Conservation (phyloP, 1,140 invertebrate species). For the Wiebesia pumilae region DNA sequence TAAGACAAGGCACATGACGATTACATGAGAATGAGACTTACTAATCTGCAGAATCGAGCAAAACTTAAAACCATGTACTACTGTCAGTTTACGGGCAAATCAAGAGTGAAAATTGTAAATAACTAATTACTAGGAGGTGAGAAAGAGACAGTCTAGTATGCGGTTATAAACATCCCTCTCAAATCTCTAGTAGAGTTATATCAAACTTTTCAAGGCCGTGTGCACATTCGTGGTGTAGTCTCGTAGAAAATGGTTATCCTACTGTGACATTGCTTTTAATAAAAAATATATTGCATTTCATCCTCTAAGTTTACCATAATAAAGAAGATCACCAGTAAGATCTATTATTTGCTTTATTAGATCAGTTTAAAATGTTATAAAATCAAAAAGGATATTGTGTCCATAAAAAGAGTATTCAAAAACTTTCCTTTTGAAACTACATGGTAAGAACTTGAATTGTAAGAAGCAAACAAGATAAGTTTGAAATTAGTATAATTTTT, state of each 20-base stretch:
- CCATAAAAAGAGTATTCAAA: neutral
- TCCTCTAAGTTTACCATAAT: neutral
- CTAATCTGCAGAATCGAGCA: neutral
- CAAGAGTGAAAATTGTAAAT: slow-evolving; percentile 14
- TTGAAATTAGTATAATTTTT: neutral
- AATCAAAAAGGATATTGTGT: neutral
- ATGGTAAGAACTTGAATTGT: neutral
- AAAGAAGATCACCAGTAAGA: neutral
- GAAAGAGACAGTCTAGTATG: neutral
- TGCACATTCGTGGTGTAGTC: neutral
- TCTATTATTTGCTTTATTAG: neutral
- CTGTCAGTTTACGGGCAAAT: neutral
- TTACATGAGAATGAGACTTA: neutral
- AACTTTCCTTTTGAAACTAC: neutral
- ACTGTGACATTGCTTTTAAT: neutral
- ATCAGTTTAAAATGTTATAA: neutral
- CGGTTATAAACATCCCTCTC: neutral
- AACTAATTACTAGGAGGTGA: slow-evolving; percentile 8
- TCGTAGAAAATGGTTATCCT: neutral
- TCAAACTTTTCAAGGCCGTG: neutral
- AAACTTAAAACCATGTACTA: slow-evolving; percentile 17
- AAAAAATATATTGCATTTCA: neutral
- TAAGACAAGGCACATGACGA: neutral
- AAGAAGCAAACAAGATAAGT: neutral
- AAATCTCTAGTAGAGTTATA: neutral